These are phyloP conservation scores for Apantesis nais DNA, from an alignment of 2,888 invertebrate genomes.

Conservation along the genomic window DNA sequence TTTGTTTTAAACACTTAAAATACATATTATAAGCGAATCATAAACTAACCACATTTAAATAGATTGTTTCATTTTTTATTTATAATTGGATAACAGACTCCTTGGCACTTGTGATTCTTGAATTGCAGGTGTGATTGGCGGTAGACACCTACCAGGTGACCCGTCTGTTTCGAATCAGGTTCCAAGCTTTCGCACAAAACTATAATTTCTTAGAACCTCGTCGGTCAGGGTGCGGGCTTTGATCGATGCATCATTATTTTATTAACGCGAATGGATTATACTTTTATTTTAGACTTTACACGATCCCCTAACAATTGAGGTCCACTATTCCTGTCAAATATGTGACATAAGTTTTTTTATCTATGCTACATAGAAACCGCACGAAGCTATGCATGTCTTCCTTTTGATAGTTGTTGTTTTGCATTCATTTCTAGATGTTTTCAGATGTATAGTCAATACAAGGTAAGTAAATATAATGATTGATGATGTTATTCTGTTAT, in stretches of 20 bases:
- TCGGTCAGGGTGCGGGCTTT: too few relatives aligned
- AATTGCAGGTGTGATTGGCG: neutral
- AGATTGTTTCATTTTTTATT: neutral
- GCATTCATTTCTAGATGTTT: neutral
- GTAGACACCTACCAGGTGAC: neutral
- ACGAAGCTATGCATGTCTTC: constrained; percentile 1
- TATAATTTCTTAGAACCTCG: too few relatives aligned
- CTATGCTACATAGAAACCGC: neutral
- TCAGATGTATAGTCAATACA: neutral
- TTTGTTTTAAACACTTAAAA: neutral
- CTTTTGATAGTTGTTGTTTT: constrained; percentile 2
- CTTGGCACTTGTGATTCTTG: neutral
- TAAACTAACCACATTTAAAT: neutral
- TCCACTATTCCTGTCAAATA: neutral
- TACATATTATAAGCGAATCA: neutral
- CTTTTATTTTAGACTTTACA: neutral
- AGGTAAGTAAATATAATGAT: constrained; percentile 10
- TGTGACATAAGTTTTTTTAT: neutral
- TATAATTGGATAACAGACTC: neutral
- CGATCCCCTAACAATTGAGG: neutral
- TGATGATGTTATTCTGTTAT: too few relatives aligned
- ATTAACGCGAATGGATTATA: neutral
- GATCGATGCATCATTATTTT: neutral
- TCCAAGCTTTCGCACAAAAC: too few relatives aligned
- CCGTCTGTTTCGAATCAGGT: neutral